Conservation (phyloP, 64 coral and sea anemone species). For the Acropora yongei region DNA sequence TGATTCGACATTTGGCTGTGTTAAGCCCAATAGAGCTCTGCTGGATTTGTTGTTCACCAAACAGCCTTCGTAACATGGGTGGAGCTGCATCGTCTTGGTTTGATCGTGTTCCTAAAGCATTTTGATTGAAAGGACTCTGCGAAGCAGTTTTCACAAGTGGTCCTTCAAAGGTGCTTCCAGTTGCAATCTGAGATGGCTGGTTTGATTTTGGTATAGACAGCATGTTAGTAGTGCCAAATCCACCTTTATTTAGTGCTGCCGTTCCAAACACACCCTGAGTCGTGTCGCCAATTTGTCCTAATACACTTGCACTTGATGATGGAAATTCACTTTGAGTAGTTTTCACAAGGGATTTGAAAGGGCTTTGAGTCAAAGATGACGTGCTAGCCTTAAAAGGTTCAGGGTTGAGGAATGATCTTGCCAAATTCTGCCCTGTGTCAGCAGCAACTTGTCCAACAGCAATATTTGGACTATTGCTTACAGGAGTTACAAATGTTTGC, state of each 20-base stretch:
- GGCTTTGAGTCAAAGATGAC: not conserved
- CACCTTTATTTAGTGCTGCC: not conserved
- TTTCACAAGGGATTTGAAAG: not conserved
- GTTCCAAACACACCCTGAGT: not conserved
- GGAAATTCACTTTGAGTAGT: not conserved
- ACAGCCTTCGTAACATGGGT: conserved; percentile 7
- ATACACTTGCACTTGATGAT: not conserved
- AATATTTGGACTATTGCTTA: not conserved
- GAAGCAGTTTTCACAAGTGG: not conserved
- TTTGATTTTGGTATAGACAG: not conserved
- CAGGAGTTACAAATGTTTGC: not conserved
- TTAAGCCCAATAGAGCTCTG: conserved; percentile 18
- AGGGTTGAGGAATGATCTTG: not conserved
- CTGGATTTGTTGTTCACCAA: conserved; percentile 28
- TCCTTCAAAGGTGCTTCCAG: not conserved
- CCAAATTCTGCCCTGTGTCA: not conserved
- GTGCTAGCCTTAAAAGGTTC: not conserved
- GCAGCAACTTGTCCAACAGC: not conserved
- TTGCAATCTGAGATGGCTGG: not conserved
- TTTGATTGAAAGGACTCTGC: conserved; percentile 31
- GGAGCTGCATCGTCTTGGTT: conserved; percentile 20
- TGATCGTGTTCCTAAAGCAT: conserved; percentile 10
- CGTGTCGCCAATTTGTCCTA: not conserved
- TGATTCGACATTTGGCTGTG: not conserved
- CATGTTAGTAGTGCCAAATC: conserved; percentile 16